phyloP scores from a whole-genome alignment of 2,797 vertebrate species.

The Manis pentadactyla region DNA sequence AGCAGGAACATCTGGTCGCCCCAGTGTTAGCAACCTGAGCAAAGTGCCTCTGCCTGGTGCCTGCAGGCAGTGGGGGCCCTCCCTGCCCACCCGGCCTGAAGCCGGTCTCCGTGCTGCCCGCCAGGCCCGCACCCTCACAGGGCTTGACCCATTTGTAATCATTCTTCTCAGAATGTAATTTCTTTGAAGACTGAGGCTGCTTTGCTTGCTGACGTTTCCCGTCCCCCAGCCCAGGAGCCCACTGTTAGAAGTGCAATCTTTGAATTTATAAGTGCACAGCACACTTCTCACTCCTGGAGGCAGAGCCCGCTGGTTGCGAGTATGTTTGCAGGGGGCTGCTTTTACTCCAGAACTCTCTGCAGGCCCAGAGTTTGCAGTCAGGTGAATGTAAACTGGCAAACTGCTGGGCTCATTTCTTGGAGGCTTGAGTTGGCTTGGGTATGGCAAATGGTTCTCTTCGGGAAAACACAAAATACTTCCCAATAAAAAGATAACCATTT shows the following conservation, averaged over 20 bases:
- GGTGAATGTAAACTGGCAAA: neutral
- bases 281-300: neutral
- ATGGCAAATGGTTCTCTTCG: neutral
- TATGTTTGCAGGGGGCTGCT: neutral
- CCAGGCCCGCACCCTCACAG: neutral
- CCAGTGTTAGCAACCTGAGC: too few relatives aligned
- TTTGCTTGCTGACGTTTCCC: neutral
- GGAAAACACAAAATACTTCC: neutral
- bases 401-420: neutral
- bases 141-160: too few relatives aligned
- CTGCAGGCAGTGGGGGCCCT: neutral
- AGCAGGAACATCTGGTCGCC: neutral
- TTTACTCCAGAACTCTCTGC: neutral
- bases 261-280: neutral
- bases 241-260: fast-evolving
- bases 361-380: neutral
- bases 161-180: neutral
- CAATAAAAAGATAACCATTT: constrained; percentile 58
- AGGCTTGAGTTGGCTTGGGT: neutral
- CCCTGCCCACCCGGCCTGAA: neutral
- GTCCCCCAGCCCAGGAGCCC: neutral
- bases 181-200: neutral
- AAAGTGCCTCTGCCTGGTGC: neutral
- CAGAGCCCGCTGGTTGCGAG: neutral
- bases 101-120: neutral